A percentile compares a stretch with the other conserved stretches of the same genome.
These are phyloP conservation scores for Aselliscus stoliczkanus DNA, from an alignment of 2,797 vertebrate species.

Conservation along the genomic window DNA sequence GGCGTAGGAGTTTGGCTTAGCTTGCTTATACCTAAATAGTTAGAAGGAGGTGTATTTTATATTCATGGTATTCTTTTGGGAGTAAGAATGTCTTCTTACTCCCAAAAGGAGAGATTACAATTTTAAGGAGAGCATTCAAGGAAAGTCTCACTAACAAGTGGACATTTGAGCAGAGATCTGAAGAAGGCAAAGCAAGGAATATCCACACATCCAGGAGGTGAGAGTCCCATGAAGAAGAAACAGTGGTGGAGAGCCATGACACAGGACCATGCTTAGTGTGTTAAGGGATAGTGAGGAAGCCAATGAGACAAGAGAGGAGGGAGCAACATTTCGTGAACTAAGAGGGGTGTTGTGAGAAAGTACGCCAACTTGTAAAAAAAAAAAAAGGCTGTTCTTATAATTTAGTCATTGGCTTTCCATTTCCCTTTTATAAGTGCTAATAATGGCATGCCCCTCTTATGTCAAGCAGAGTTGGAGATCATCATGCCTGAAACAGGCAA, in stretches of 20 bases:
- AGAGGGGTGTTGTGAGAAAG: slow-evolving; percentile 73
- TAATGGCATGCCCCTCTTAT: slow-evolving; percentile 80
- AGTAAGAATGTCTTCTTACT: neutral
- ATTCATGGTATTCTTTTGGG: neutral
- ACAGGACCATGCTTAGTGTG: accelerated
- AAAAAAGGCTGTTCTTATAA: slow-evolving; percentile 78
- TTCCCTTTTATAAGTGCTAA: slow-evolving; percentile 80
- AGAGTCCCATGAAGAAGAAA: neutral
- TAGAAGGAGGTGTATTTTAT: neutral
- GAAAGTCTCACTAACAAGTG: neutral
- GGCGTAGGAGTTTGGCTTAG: neutral
- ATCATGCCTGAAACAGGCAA: slow-evolving; percentile 73
- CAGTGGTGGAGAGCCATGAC: neutral
- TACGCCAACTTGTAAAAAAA: slow-evolving; percentile 64
- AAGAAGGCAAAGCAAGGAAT: neutral
- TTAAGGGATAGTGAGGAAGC: neutral
- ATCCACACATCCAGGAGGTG: neutral
- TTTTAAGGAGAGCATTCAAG: neutral
- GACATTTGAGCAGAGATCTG: neutral
- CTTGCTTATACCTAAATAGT: neutral
- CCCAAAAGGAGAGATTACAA: too few species aligned
- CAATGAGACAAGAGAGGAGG: neutral
- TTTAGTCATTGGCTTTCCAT: slow-evolving; percentile 77
- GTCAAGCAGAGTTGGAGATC: slow-evolving; percentile 85
- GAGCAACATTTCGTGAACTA: slow-evolving; percentile 80